phyloP scores from a whole-genome alignment of 2,888 invertebrate genomes.

The Pterobdella sp. region DNA sequence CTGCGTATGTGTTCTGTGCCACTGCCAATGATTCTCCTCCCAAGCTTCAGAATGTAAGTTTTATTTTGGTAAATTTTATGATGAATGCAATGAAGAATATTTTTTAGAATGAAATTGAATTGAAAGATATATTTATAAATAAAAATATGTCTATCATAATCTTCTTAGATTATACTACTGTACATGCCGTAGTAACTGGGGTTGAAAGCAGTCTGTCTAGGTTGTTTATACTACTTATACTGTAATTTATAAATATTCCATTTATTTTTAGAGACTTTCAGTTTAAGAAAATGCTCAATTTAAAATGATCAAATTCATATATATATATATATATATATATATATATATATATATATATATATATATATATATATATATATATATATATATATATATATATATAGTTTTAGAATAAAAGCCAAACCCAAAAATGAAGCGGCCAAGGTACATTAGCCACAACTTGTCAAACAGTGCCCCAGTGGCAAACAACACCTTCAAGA shows the following conservation, averaged over 20 bases:
- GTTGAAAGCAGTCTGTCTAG: too few species aligned
- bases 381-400: conserved; percentile 1
- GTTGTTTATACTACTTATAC: neutral
- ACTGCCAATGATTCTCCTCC: conserved; percentile 93
- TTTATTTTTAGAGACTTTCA: neutral
- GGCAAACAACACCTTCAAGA: conserved; percentile 38
- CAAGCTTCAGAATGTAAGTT: too few species aligned
- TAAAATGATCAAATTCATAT: neutral
- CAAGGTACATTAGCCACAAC: conserved; percentile 66
- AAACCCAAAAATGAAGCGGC: conserved; percentile 83
- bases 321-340: neutral
- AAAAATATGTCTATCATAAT: too few species aligned
- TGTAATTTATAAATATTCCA: neutral
- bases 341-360: neutral
- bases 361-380: conserved; percentile 1
- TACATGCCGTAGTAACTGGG: too few species aligned
- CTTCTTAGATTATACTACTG: too few species aligned
- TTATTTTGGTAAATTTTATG: too few species aligned
- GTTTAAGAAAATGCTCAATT: neutral
- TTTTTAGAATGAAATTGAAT: too few species aligned
- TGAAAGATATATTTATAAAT: too few species aligned
- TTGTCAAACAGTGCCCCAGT: conserved; percentile 56
- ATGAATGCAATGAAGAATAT: too few species aligned
- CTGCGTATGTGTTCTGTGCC: conserved; percentile 93
- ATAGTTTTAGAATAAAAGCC: conserved; percentile 30